Conservation (phyloP, 2,113 vertebrate genomes). For the Mirounga angustirostris region DNA sequence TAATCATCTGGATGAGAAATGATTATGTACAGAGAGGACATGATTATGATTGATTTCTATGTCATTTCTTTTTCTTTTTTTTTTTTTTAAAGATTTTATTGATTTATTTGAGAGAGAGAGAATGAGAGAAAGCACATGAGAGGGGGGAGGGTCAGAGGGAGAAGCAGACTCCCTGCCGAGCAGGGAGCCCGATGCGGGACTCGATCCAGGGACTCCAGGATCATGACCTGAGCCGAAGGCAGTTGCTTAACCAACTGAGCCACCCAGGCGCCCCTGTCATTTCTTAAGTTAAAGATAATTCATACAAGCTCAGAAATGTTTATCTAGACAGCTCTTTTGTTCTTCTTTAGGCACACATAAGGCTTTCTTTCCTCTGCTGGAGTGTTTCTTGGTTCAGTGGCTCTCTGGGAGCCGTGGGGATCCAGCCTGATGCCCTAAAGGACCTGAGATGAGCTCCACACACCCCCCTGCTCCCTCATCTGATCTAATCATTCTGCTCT, state of each 20-base stretch:
- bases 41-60: background rate
- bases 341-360: background rate
- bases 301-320: background rate
- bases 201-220: too few species aligned
- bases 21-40: background rate
- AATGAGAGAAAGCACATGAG: too few species aligned
- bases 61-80: background rate
- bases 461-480: fast-evolving
- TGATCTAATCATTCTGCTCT: background rate
- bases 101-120: too few species aligned
- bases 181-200: too few species aligned
- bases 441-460: background rate
- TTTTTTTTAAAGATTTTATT: too few species aligned
- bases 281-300: background rate
- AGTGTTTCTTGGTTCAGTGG: background rate
- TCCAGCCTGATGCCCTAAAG: background rate
- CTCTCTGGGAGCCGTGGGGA: background rate
- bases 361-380: background rate
- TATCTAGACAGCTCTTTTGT: background rate
- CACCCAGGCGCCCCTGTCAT: background rate
- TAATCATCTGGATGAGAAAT: background rate
- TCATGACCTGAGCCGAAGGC: too few species aligned
- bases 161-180: too few species aligned
- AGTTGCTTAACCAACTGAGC: too few species aligned
- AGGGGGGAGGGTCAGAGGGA: too few species aligned